Evolutionary conservation across 2,888 invertebrate species (phyloP), one percentile per base, ranked within the genome.

Genomic region (Euspilapteryx auroguttella): DNA sequence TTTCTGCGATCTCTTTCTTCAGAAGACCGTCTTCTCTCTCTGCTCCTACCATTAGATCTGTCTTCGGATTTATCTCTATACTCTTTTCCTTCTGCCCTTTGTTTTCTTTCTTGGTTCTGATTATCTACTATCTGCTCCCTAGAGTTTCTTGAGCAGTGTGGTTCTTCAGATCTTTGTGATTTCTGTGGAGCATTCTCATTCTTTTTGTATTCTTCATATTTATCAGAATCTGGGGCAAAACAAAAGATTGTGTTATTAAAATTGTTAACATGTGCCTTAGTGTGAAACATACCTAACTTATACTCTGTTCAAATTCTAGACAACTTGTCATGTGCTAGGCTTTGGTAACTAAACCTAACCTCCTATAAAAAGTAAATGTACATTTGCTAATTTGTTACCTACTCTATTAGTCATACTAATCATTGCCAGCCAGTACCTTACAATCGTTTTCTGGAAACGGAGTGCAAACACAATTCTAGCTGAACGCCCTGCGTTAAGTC

Each of bases 151-250:
- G n/a, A n/a, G n/a, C n/a, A n/a, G n/a, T n/a, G n/a, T n/a, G n/a
- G n/a, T n/a, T n/a, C n/a, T n/a, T n/a, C n/a, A n/a, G n/a, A n/a
- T n/a, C n/a, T n/a, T n/a, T n/a, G n/a, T n/a, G n/a, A n/a, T 15
- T 9, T 34, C 17, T 30, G 34, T 17, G 34, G 29, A 15, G 35
- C 31, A 39, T 62, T 45, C 42, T 79, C 69, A 26, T 57, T 75
- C 37, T 54, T 78, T 42, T 83, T 85, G 45, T 85, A 87, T 41
- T 85, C 81, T 39, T 87, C 84, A 49, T 81, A 89, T 37, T 85
- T 83, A 17, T 78, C 81, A 3, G 82, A 76, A 65, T 89, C 89
- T 89, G 49, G 28, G 73, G 68, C 12, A 40, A 54, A 42, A 22
- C 31, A 39, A 30, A 29, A 31, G 14, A 25, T n/a, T n/a, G n/a